Percentiles rank a stretch among this genome's conserved stretches.
Evolutionary conservation across 2,113 vertebrate species (phyloP).

Genomic region (Meles meles): DNA sequence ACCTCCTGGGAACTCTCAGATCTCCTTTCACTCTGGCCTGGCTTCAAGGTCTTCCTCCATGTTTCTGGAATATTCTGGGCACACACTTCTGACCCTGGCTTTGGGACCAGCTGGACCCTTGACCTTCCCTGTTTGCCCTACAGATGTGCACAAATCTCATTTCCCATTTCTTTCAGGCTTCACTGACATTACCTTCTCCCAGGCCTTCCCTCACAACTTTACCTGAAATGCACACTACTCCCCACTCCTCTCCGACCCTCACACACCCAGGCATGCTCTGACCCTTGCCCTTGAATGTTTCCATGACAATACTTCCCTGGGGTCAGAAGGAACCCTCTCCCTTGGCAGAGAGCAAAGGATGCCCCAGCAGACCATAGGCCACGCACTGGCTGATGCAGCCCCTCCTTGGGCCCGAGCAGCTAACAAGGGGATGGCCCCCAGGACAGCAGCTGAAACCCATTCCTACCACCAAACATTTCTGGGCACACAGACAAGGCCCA

Average conservation of each 20-base stretch:
- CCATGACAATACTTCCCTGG: not conserved
- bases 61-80: not conserved
- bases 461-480: not conserved
- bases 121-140: not conserved
- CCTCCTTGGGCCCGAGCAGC: not conserved
- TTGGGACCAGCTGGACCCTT: too few species aligned
- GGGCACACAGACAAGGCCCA: not conserved
- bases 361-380: rapidly evolving
- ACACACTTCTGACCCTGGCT: not conserved
- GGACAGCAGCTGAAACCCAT: rapidly evolving
- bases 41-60: not conserved
- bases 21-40: not conserved
- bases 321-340: not conserved
- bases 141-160: not conserved
- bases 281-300: not conserved
- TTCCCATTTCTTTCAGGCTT: not conserved
- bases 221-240: not conserved
- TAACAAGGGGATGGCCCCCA: not conserved
- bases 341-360: not conserved
- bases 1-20: not conserved
- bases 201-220: not conserved
- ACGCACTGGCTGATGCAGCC: not conserved
- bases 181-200: not conserved
- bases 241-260: rapidly evolving
- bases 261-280: too few species aligned